phyloP scores from a whole-genome alignment of 2,888 invertebrate genomes.

The Synanthedon tipuliformis region DNA sequence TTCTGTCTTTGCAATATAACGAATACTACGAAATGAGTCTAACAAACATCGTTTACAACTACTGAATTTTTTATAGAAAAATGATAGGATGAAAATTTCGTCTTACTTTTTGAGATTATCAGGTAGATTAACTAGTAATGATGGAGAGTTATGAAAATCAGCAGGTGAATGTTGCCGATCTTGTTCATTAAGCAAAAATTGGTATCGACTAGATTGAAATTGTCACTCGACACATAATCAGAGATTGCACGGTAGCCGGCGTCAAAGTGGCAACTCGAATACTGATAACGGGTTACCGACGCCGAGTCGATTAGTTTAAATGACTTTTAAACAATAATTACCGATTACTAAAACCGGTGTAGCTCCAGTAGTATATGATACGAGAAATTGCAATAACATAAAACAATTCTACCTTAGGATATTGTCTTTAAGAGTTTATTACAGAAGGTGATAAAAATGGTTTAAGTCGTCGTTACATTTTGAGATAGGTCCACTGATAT shows the following conservation, averaged over 20 bases:
- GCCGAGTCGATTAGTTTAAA: conserved; percentile 52
- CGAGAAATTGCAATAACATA: conserved; percentile 17
- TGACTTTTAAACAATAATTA: conserved; percentile 61
- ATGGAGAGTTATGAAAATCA: conserved; percentile 37
- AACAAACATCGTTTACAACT: not conserved
- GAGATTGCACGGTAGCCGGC: conserved; percentile 32
- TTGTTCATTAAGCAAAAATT: conserved; percentile 49
- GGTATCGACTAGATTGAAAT: conserved; percentile 44
- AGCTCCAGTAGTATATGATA: conserved; percentile 25
- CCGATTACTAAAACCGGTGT: conserved; percentile 43
- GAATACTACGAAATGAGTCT: not conserved
- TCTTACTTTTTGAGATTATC: conserved; percentile 2
- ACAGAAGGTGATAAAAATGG: not conserved
- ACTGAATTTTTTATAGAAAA: not conserved
- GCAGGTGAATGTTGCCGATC: conserved; percentile 53
- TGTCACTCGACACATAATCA: conserved; percentile 35
- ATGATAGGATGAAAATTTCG: not conserved
- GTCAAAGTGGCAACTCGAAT: conserved; percentile 24
- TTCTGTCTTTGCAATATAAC: not conserved
- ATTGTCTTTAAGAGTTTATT: not conserved
- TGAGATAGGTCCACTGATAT: not conserved
- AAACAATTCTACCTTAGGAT: not conserved
- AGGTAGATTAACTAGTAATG: conserved; percentile 25
- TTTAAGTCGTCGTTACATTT: not conserved
- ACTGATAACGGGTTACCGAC: conserved; percentile 8